Base-by-base conservation (phyloP, 64 coral and sea anemone genomes). In the Pocillopora damicornis region DNA sequence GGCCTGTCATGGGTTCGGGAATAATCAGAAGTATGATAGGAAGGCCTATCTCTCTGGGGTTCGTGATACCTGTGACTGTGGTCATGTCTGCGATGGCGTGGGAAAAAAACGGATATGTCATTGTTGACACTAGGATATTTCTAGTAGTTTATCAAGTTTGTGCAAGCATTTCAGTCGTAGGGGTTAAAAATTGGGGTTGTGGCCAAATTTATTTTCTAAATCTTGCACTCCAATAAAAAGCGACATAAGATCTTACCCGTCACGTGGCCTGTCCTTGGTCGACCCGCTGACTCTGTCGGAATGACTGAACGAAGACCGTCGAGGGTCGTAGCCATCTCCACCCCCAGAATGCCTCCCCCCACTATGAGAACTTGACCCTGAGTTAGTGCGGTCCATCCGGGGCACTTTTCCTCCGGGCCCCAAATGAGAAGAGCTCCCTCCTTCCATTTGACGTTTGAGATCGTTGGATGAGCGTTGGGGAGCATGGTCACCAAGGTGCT, bases 1-100 rank as follows among this genome's bases (percentile, higher is more conserved):
- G 88, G 77, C 89, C 94, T 80, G 26, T 96, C 94, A 87, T 96
- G 94, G 4, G 73, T 35, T 76, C 86, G 86, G 58, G 86, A 87
- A 64, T 72, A 59, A 11, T 89, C 87, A 11, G 89, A 81, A 35
- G 72, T 63, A 45, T 90, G 79, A 79, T 84, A 83, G 13, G 80
- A 64, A 30, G 88, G 80, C 13, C 60, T 69, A 18, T 74, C 73
- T n/a, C 85, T 83, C 20, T 75, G 75, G 37, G 73, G 62, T 16
- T 88, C 89, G 89, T 91, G 75, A 75, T 87, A 79, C 68, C 90
- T 73, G 63, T 74, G 90, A 18, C 83, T 74, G 63, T 91, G 60
- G 51, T 91, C 90, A 64, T 87, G 75, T 59, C 90, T 91, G 30
- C 9, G 67, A 91, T 66, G 76, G 22, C 22, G 12, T 71, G 1